These are phyloP conservation scores for Blera fallax DNA, from an alignment of 2,888 invertebrate species.

Conservation along the genomic window DNA sequence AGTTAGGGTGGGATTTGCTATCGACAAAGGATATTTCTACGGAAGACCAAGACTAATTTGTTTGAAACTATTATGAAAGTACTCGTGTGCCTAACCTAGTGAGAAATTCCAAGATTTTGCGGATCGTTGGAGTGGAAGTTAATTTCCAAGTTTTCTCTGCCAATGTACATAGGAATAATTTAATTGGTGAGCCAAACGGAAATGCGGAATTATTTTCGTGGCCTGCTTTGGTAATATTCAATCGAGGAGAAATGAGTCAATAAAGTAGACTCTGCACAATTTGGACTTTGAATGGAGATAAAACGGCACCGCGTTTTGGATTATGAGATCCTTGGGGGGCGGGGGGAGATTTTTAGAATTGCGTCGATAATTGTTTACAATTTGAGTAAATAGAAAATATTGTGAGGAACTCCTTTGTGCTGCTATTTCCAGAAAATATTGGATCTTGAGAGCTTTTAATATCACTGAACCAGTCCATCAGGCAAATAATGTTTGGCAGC, in stretches of 20 bases:
- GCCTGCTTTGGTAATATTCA: neutral
- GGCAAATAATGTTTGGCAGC: too few species aligned
- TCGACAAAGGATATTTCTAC: conserved; percentile 50
- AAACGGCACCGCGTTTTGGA: neutral
- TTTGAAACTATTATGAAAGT: conserved; percentile 69
- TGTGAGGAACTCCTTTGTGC: too few species aligned
- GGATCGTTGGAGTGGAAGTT: conserved; percentile 63
- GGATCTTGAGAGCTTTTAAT: too few species aligned
- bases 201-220: conserved; percentile 30
- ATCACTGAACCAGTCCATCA: too few species aligned
- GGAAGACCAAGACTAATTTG: conserved; percentile 64
- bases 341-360: too few species aligned
- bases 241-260: neutral
- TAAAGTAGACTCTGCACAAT: conserved; percentile 3
- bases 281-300: neutral
- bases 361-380: too few species aligned
- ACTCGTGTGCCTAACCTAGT: conserved; percentile 64
- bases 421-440: too few species aligned
- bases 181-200: conserved; percentile 49
- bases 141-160: conserved; percentile 36
- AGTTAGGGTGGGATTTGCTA: neutral
- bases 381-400: too few species aligned
- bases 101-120: conserved; percentile 70
- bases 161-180: conserved; percentile 19
- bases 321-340: too few species aligned